These are phyloP conservation scores for Poecilia wingei DNA, from an alignment of 2,797 vertebrate species.

Conservation along the genomic window DNA sequence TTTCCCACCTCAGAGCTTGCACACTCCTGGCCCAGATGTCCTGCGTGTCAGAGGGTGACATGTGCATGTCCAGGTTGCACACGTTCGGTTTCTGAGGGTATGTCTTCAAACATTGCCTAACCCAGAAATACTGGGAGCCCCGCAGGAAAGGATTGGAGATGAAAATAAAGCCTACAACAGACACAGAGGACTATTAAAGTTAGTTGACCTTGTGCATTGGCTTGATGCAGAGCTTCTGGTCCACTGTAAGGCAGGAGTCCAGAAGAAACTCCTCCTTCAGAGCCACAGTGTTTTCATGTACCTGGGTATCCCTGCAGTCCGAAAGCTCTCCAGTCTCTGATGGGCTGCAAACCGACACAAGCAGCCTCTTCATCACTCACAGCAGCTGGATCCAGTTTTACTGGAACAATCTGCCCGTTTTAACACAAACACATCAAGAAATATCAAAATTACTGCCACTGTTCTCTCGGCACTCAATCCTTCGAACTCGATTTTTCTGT, in stretches of 20 bases:
- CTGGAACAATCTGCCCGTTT: conserved; percentile 75
- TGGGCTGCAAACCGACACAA: conserved; percentile 84
- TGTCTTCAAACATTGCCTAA: conserved; percentile 89
- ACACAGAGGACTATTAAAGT: not conserved
- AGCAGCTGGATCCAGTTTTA: conserved; percentile 74
- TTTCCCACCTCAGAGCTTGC: conserved; percentile 80
- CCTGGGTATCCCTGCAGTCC: conserved; percentile 88
- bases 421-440: not conserved
- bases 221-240: not conserved
- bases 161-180: conserved; percentile 88
- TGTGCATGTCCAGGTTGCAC: conserved; percentile 96
- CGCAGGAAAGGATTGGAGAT: conserved; percentile 91
- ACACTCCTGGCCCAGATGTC: conserved; percentile 90
- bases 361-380: conserved; percentile 84
- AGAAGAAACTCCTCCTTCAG: not conserved
- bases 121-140: conserved; percentile 89
- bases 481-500: not conserved
- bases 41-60: conserved; percentile 84
- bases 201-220: not conserved
- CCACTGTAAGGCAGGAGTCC: not conserved
- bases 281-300: conserved; percentile 44
- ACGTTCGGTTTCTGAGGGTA: conserved; percentile 93
- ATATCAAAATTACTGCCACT: too few relatives aligned
- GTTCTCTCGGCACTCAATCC: too few relatives aligned
- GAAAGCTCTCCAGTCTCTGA: conserved; percentile 89